Evolutionary conservation across 2,113 vertebrate species (phyloP).

Genomic region (Daphoenositta chrysoptera): DNA sequence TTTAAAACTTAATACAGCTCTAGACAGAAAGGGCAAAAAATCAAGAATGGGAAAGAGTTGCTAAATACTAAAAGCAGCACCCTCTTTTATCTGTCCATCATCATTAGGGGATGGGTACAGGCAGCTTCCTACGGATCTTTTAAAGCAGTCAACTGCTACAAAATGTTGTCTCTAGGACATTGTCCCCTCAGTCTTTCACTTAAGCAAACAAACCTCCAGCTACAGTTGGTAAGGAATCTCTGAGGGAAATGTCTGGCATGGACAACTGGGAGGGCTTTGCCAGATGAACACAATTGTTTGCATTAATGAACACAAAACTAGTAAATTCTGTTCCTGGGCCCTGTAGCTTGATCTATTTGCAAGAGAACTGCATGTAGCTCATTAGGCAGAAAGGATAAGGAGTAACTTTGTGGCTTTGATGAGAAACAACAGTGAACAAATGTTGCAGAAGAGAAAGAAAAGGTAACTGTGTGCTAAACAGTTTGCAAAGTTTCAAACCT

Average conservation of each 20-base stretch:
- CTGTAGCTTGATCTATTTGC: neutral
- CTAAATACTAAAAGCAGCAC: neutral
- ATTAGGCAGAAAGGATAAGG: neutral
- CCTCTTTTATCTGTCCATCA: neutral
- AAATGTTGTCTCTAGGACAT: neutral
- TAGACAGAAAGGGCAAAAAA: neutral
- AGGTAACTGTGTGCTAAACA: neutral
- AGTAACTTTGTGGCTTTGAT: neutral
- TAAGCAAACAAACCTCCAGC: conserved; percentile 27
- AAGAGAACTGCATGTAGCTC: neutral
- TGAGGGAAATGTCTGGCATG: neutral
- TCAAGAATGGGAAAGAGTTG: neutral
- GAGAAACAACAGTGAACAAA: neutral
- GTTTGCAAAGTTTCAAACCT: neutral
- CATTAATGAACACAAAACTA: neutral
- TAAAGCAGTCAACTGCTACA: neutral
- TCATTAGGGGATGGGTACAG: neutral
- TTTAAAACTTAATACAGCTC: neutral
- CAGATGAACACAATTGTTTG: conserved; percentile 9
- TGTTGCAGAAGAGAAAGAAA: neutral
- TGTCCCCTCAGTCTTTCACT: neutral
- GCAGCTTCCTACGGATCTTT: neutral
- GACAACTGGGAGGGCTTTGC: neutral
- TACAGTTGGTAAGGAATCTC: neutral
- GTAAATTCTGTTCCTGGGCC: neutral